phyloP scores from a whole-genome alignment of 2,113 vertebrate species.

The Gallinago undulata region DNA sequence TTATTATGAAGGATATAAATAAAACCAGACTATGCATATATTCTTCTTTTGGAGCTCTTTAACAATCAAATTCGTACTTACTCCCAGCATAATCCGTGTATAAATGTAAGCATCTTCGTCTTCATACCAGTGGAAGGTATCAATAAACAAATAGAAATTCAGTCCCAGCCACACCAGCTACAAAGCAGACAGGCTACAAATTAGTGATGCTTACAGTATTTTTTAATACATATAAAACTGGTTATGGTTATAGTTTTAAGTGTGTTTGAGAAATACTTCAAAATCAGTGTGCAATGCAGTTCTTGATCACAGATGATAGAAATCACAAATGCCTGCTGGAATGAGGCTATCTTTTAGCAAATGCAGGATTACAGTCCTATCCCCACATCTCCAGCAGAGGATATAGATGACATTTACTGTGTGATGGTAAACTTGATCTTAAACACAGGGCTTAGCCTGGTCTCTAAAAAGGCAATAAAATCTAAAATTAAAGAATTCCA shows the following conservation, averaged over 20 bases:
- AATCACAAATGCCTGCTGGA: neutral
- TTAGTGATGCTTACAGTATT: neutral
- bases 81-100: constrained; percentile 80
- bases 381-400: neutral
- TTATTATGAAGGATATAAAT: neutral
- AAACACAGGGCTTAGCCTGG: neutral
- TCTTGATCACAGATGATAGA: neutral
- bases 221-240: neutral
- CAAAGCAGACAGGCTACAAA: constrained; percentile 2
- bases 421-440: neutral
- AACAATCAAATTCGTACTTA: constrained; percentile 70
- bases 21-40: neutral
- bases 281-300: neutral
- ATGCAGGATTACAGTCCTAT: neutral
- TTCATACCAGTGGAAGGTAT: constrained; percentile 79
- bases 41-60: neutral
- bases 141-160: constrained; percentile 79
- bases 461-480: neutral
- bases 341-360: neutral
- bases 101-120: constrained; percentile 77
- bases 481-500: neutral
- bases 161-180: constrained; percentile 79
- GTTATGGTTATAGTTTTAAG: neutral
- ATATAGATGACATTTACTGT: neutral
- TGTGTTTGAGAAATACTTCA: neutral